Base-by-base conservation (phyloP, 2,888 invertebrate species). In the Parnassius glacialis region DNA sequence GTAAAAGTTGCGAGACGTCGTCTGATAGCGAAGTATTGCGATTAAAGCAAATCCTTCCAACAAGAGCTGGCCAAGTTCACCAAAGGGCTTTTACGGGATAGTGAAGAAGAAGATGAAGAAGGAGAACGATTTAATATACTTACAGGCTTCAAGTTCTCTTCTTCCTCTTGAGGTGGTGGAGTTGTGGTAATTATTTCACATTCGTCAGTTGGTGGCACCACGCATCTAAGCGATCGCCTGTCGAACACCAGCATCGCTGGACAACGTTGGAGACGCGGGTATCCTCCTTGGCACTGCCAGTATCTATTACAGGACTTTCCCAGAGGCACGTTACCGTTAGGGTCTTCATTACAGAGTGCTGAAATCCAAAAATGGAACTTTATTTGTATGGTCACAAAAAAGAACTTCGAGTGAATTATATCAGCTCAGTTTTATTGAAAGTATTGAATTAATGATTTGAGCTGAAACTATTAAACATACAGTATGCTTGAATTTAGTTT, bases 271-370 rank as follows among this genome's bases (percentile, higher is more conserved):
- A 97, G 94, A 62, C 97, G 95, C 9, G 97, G 97, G 85, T 97
- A 97, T 0, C 97, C 97, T 7, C 97, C 97, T 81, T 97, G 97
- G 80, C 97, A 97, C 80, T 97, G 97, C 97, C 97, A 97, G 90
- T 97, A 97, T 12, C 97, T 93, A 91, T 97, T 97, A 93, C 97
- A 97, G 58, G 97, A 97, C 85, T 97, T 97, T 73, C 97, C 97
- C 11, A 97, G 92, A 0, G 97, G 95, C 11, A 97, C 97, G 85
- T 97, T 97, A 66, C 97, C 97, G 84, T 97, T 97, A 59, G 97
- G 93, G 75, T 97, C 97, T 53, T 97, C 97, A 80, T 97, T 97
- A 87, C 97, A 97, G 58, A 97, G 94, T 64, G 97, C 97, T 97
- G 90, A 56, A 92, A 92, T 12, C 13, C 3, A 57, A 44, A 45